Base-by-base conservation (phyloP, 2,797 vertebrate genomes). In the Podarcis lilfordi region DNA sequence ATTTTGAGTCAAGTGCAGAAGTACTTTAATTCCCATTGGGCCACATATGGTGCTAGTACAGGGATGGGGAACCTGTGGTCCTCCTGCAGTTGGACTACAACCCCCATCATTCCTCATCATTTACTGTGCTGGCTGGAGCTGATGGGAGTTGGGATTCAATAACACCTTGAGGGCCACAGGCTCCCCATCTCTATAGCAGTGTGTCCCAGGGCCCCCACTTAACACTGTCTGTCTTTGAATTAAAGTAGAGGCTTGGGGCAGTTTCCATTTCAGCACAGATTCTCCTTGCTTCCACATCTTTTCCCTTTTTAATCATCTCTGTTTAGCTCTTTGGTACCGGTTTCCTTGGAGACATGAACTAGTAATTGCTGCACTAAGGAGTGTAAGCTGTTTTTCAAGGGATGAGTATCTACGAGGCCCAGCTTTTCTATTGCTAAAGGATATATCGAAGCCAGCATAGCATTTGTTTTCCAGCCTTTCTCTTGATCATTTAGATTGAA, bases 341-440 rank as follows among this genome's bases (percentile, higher is more conserved):
- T 82, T 85, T 78, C 66, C 74, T 86, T 78, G 64, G 71, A 59
- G 43, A 86, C 25, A 40, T 78, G 43, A 89, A 69, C 5, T 72
- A 68, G 80, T 43, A 82, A 81, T 15, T 82, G 72, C 32, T 35
- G 50, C 13, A 71, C 35, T 82, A 68, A 81, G 69, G 10, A 81
- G 43, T 8, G 15, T 77, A 43, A 68, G 19, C 35, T 86, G 23
- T 77, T 71, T 89, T 64, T 69, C 32, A 23, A 59, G 13, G 64
- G 29, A 45, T 78, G 45, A 8, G 61, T 19, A 43, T 85, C 61
- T 78, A 43, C 83, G 23, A 37, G 45, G 21, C 78, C 50, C 19
- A 15, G 32, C 21, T 50, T 78, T 85, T 15, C 10, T 86, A 35
- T 8, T 27, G 19, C 69, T 43, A 27, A 23, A 81, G 59, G 55